phyloP scores from a whole-genome alignment of 2,888 invertebrate species.

The Sabellastarte sp. region DNA sequence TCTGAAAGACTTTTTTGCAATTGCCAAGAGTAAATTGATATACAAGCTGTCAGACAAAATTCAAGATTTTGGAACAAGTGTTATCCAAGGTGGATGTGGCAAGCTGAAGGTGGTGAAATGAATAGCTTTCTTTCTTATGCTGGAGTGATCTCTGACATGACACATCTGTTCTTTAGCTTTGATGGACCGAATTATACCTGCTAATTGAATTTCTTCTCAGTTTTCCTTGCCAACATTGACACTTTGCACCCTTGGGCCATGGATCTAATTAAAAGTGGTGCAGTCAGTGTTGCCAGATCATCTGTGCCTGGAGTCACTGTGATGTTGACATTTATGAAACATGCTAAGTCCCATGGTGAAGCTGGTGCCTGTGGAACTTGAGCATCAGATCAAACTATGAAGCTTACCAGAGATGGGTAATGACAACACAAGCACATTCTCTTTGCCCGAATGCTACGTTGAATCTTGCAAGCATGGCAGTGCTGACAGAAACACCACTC shows the following conservation, averaged over 20 bases:
- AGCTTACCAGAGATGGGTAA: slow-evolving; percentile 26
- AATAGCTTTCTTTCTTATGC: slow-evolving; percentile 1
- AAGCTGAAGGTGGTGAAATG: slow-evolving; percentile 3
- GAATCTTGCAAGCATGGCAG: slow-evolving; percentile 23
- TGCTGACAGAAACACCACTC: neutral
- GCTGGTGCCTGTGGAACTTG: slow-evolving; percentile 20
- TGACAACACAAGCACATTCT: slow-evolving; percentile 6
- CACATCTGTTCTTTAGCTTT: slow-evolving; percentile 27
- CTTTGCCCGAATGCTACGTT: slow-evolving; percentile 6
- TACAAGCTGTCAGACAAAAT: too few species aligned
- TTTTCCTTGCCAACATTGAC: slow-evolving; percentile 6
- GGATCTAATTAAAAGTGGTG: slow-evolving; percentile 2
- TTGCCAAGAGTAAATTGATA: too few species aligned
- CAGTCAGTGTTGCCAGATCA: slow-evolving; percentile 5
- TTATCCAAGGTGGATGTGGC: too few species aligned
- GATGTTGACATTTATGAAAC: slow-evolving; percentile 23
- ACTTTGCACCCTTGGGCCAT: slow-evolving; percentile 1
- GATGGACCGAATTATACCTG: slow-evolving; percentile 29
- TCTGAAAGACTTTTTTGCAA: too few species aligned
- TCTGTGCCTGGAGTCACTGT: slow-evolving; percentile 7
- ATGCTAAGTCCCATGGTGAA: slow-evolving; percentile 22
- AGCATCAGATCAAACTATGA: slow-evolving; percentile 21
- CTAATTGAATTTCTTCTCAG: slow-evolving; percentile 3
- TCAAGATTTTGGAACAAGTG: too few species aligned
- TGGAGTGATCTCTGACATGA: slow-evolving; percentile 9